Percentiles rank a stretch among this genome's conserved stretches.
These are phyloP conservation scores for Nowickia ferox DNA, from an alignment of 2,888 invertebrate genomes.

Conservation along the genomic window DNA sequence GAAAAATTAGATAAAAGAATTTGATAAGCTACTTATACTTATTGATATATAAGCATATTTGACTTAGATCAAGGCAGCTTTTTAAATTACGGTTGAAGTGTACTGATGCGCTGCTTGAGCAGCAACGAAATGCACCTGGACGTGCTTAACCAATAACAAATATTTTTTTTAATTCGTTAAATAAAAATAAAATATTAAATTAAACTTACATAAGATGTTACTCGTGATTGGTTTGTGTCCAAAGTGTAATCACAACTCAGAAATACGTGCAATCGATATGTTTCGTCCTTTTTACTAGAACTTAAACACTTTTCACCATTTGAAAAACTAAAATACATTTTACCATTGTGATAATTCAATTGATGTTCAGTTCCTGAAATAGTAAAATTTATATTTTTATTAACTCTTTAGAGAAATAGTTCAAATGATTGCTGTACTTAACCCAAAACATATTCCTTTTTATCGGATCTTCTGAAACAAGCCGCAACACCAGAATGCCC, in stretches of 20 bases:
- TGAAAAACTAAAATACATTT: constrained; percentile 79
- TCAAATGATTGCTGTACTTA: constrained; percentile 42
- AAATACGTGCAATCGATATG: constrained; percentile 78
- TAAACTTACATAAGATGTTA: constrained; percentile 78
- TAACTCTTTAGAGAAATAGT: constrained; percentile 4
- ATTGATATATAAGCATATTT: too few species aligned
- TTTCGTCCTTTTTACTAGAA: constrained; percentile 73
- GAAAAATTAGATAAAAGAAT: too few species aligned
- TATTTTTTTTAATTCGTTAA: too few species aligned
- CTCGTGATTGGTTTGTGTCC: constrained; percentile 76
- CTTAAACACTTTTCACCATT: constrained; percentile 80
- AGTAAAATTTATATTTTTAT: constrained; percentile 20
- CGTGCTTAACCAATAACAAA: too few species aligned
- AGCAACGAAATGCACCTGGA: too few species aligned
- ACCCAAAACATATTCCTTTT: constrained; percentile 81
- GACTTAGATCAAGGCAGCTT: too few species aligned
- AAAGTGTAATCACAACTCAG: constrained; percentile 81
- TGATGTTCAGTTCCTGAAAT: constrained; percentile 79
- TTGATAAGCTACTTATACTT: too few species aligned
- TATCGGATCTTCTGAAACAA: constrained; percentile 77
- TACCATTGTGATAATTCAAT: constrained; percentile 79
- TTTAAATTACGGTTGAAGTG: too few species aligned
- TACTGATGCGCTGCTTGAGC: too few species aligned
- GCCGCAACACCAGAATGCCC: constrained; percentile 79
- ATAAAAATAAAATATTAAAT: neutral